Conservation (phyloP, 1,140 invertebrate genomes). For the Drosophila repleta region DNA sequence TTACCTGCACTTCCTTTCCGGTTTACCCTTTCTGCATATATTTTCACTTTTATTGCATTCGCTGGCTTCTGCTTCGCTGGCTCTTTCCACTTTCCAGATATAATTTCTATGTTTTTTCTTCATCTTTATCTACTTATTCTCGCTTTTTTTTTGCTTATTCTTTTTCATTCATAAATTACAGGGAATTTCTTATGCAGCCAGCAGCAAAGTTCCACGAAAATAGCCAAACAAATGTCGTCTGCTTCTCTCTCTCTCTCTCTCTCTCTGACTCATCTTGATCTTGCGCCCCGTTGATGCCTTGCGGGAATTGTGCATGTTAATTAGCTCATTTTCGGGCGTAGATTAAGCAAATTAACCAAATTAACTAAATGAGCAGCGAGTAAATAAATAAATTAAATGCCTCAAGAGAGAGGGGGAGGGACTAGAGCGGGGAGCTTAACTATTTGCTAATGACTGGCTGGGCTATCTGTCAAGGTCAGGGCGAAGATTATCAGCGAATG, state of each 20-base stretch:
- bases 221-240: conserved; percentile 16
- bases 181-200: conserved; percentile 48
- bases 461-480: conserved; percentile 1
- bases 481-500: not conserved
- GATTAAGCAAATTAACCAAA: conserved; percentile 76
- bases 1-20: conserved; percentile 71
- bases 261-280: not conserved
- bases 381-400: conserved; percentile 64
- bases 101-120: conserved; percentile 1
- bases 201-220: conserved; percentile 24
- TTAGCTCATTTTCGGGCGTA: conserved; percentile 66
- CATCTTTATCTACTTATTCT: conserved; percentile 9
- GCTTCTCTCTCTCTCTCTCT: not conserved
- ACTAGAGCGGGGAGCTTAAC: not conserved
- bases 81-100: conserved; percentile 1
- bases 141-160: conserved; percentile 28
- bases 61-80: conserved; percentile 3
- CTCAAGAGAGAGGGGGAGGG: not conserved
- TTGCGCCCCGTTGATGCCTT: conserved; percentile 22
- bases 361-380: conserved; percentile 55
- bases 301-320: conserved; percentile 74
- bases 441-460: not conserved
- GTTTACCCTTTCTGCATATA: conserved; percentile 51
- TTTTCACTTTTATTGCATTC: conserved; percentile 37
- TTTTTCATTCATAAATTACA: conserved; percentile 76